These are phyloP conservation scores for Drosophila peninsularis DNA, from an alignment of 2,888 invertebrate species.

Conservation along the genomic window DNA sequence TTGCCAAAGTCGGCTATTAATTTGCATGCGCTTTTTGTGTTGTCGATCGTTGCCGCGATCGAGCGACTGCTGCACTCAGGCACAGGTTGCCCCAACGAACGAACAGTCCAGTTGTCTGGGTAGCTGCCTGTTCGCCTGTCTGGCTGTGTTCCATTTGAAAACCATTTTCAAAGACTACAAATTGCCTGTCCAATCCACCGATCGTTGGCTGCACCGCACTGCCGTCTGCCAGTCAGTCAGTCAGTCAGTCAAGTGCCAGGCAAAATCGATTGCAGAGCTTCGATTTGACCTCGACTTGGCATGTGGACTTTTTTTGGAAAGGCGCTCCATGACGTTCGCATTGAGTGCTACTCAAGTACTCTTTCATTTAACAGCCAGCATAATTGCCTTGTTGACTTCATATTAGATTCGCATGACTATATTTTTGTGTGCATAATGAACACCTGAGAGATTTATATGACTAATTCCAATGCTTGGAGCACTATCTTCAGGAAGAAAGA, in stretches of 20 bases:
- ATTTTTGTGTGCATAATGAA: conserved; percentile 19
- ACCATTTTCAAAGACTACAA: conserved; percentile 77
- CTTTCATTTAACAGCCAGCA: conserved; percentile 49
- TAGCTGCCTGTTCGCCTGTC: conserved; percentile 5
- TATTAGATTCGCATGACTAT: neutral
- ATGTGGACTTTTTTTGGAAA: conserved; percentile 60
- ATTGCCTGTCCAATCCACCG: conserved; percentile 74
- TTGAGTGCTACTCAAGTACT: conserved; percentile 33
- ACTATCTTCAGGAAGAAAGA: no score
- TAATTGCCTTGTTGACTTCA: conserved; percentile 54
- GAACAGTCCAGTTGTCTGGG: conserved; percentile 13
- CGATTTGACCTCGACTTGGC: conserved; percentile 69
- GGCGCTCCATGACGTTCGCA: conserved; percentile 37
- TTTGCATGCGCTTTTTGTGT: conserved; percentile 73
- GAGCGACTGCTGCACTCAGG: conserved; percentile 6
- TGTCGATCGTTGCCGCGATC: conserved; percentile 48
- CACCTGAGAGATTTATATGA: neutral
- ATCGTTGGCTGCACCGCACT: conserved; percentile 30
- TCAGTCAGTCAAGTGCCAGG: conserved; percentile 64
- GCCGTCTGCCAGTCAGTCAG: conserved; percentile 50
- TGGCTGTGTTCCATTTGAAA: conserved; percentile 61
- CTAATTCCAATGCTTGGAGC: no score
- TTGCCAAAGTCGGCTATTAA: conserved; percentile 71
- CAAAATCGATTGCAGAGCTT: conserved; percentile 69
- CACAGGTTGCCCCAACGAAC: conserved; percentile 61